Evolutionary conservation across 2,113 vertebrate species (phyloP), one percentile per base, ranked within the genome.

Genomic region (Platichthys flesus): DNA sequence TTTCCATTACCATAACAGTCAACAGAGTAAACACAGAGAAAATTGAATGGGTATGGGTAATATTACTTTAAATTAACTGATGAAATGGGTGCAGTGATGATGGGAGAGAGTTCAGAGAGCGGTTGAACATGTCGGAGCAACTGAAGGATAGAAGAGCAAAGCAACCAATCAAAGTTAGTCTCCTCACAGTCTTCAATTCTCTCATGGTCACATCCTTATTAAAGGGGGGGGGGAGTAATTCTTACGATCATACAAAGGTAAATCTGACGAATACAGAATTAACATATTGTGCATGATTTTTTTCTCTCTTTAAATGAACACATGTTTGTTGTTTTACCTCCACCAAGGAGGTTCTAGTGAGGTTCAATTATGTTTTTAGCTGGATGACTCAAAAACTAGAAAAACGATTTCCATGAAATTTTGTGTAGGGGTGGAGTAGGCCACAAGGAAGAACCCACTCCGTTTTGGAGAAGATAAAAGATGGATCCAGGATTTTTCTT

Each of bases 31-130:
- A 82, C 76, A 85, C 57, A 15, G 78, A 49, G 68, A 57, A 77
- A 83, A 85, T 71, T 83, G 66, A 90, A 86, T 79, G 80, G 72
- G 75, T 85, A 81, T 65, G 81, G 81, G 63, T 82, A 74, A 71
- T 78, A 83, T 83, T 80, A 70, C 76, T 79, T 86, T 88, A 89
- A 89, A 88, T 74, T 71, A 84, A 68, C 61, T 82, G 78, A 84
- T 82, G 78, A 87, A 88, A 85, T 71, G 78, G 63, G 62, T 47
- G 45, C 64, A 60, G 52, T 5, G 60, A 63, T 37, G 28, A 71
- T 12, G 52, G 54, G 63, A 67, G 51, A 61, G 40, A 69, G 63
- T 18, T 60, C n/a, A 9, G 23, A 64, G 18, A 80, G 78, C 55
- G 49, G 71, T 21, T 67, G 15, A n/a, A 54, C 28, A 62, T 71